phyloP scores from a whole-genome alignment of 2,113 vertebrate species.

The Scophthalmus maximus region DNA sequence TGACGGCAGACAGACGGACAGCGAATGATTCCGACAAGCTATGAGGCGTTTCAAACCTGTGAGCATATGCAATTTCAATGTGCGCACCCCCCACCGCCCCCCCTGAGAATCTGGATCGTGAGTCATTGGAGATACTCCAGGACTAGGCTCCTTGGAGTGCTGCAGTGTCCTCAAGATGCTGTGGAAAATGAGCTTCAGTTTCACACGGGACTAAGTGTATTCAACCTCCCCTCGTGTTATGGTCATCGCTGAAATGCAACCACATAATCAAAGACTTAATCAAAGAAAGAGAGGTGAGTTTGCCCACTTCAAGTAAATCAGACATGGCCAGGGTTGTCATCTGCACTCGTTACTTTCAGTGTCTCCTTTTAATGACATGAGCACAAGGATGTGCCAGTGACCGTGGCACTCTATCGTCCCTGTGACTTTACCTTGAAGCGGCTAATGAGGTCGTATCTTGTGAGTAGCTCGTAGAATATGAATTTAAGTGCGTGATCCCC shows the following conservation, averaged over 20 bases:
- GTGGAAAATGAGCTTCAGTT: slow-evolving; percentile 32
- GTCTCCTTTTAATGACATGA: slow-evolving; percentile 22
- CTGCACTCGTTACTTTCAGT: neutral
- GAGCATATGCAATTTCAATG: neutral
- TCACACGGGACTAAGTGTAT: slow-evolving; percentile 25
- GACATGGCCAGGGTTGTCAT: neutral
- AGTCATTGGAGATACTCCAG: slow-evolving; percentile 13
- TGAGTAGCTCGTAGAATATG: slow-evolving; percentile 98
- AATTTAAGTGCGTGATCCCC: slow-evolving; percentile 97
- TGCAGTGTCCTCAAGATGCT: slow-evolving; percentile 29
- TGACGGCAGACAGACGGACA: slow-evolving; percentile 70
- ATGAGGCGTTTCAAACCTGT: slow-evolving; percentile 21
- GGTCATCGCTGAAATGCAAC: slow-evolving; percentile 26
- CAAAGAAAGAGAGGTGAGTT: slow-evolving; percentile 1
- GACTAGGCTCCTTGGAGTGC: neutral
- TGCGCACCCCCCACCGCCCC: neutral
- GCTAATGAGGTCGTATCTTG: slow-evolving; percentile 96
- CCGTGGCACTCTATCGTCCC: neutral
- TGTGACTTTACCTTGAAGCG: slow-evolving; percentile 91
- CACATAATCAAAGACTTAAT: slow-evolving; percentile 9
- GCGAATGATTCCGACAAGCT: neutral
- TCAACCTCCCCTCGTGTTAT: slow-evolving; percentile 10
- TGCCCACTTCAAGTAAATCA: slow-evolving; percentile 9
- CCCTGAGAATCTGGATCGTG: neutral
- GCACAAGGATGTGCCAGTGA: neutral